These are phyloP conservation scores for Ladona fulva DNA, from an alignment of 1,140 invertebrate species.

Conservation along the genomic window DNA sequence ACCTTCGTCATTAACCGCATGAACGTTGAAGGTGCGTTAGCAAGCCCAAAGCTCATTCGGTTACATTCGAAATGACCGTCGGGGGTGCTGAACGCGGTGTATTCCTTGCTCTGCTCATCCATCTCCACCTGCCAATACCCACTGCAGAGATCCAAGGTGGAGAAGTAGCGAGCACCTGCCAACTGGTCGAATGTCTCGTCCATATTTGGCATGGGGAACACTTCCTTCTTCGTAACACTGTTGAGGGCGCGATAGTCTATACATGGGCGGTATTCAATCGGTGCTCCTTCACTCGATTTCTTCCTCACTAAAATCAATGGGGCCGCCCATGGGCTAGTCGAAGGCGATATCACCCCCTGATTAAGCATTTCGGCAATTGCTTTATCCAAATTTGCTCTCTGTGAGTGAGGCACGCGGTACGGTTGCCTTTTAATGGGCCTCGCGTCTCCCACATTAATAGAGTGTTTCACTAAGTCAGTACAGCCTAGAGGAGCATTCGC, in stretches of 20 bases:
- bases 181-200: slow-evolving; percentile 14
- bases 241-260: slow-evolving; percentile 19
- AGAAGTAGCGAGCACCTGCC: slow-evolving; percentile 3
- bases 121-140: slow-evolving; percentile 20
- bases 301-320: neutral
- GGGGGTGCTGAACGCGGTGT: slow-evolving; percentile 29
- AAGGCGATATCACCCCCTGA: slow-evolving; percentile 20
- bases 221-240: neutral
- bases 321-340: slow-evolving; percentile 26
- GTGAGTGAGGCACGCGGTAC: no score
- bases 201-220: slow-evolving; percentile 17
- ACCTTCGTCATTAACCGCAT: slow-evolving; percentile 20
- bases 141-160: slow-evolving; percentile 18
- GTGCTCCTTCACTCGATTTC: neutral
- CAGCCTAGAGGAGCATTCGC: no score
- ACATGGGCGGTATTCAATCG: neutral
- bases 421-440: no score
- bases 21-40: slow-evolving; percentile 25
- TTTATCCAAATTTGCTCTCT: no score
- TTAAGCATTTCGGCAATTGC: slow-evolving; percentile 17
- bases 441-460: no score
- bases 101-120: slow-evolving; percentile 21
- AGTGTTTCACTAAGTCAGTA: no score
- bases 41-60: slow-evolving; percentile 28
- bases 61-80: slow-evolving; percentile 26